Conservation (phyloP, 2,888 invertebrate genomes). For the Eurois occulta region DNA sequence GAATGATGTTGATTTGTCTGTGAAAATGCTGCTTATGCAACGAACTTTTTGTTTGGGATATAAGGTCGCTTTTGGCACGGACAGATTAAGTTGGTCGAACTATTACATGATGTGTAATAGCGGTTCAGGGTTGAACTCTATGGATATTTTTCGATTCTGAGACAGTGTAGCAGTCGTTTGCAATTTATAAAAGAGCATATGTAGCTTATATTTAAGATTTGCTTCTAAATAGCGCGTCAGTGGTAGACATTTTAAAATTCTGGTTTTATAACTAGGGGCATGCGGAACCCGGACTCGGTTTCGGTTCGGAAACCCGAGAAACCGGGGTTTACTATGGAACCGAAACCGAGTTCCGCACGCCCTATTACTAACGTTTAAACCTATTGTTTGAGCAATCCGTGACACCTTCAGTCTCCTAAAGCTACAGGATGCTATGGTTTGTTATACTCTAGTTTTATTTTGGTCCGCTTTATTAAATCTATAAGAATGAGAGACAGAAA, state of each 20-base stretch:
- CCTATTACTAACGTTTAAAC: neutral
- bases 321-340: no score
- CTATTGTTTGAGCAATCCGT: slow-evolving; percentile 35
- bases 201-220: neutral
- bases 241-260: neutral
- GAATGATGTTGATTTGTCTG: neutral
- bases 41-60: neutral
- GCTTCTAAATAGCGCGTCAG: neutral
- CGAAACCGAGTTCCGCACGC: no score
- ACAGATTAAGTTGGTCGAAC: neutral
- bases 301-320: no score
- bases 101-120: neutral
- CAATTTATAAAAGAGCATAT: neutral
- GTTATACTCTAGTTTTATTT: neutral
- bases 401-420: slow-evolving; percentile 40
- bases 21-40: neutral
- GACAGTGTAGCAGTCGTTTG: neutral
- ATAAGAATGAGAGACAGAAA: neutral
- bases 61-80: neutral
- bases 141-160: no score
- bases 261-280: neutral
- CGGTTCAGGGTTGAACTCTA: neutral
- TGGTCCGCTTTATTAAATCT: neutral
- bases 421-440: slow-evolving; percentile 44
- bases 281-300: no score